Conservation (phyloP, 2,888 invertebrate species). For the Hemistola chrysoprasaria region DNA sequence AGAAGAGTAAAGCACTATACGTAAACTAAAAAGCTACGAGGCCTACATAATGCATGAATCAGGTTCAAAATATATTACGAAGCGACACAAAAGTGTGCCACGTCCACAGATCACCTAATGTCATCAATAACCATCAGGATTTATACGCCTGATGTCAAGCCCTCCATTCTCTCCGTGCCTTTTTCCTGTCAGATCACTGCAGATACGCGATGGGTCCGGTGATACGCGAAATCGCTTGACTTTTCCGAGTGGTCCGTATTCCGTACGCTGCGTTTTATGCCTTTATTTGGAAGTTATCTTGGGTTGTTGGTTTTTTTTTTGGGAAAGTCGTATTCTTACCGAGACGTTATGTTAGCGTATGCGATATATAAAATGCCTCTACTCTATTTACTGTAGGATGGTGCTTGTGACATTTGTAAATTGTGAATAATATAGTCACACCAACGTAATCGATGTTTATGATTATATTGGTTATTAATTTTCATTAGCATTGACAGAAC, state of each 20-base stretch:
- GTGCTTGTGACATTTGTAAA: no score
- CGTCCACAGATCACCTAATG: slow-evolving; percentile 14
- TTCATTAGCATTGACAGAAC: no score
- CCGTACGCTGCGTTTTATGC: slow-evolving; percentile 7
- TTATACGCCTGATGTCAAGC: slow-evolving; percentile 19
- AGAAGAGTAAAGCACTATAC: no score
- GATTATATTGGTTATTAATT: no score
- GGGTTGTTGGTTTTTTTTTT: slow-evolving; percentile 15
- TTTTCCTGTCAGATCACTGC: slow-evolving; percentile 32
- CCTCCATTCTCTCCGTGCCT: slow-evolving; percentile 26
- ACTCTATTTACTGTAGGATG: no score
- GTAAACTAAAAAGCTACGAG: no score
- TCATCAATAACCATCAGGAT: slow-evolving; percentile 24
- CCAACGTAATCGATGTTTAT: no score
- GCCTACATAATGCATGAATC: neutral
- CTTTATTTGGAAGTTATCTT: slow-evolving; percentile 14
- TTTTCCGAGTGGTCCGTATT: slow-evolving; percentile 21
- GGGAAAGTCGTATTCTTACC: neutral
- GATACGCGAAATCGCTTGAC: slow-evolving; percentile 30
- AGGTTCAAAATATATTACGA: slow-evolving; percentile 1
- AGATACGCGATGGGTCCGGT: slow-evolving; percentile 30
- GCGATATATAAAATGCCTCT: no score
- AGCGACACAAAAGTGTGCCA: slow-evolving; percentile 4
- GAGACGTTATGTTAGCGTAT: no score
- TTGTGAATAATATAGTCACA: no score